Percentiles rank a stretch among this genome's conserved stretches.
Conservation (phyloP, 2,113 vertebrate species). For the Notothenia coriiceps region DNA sequence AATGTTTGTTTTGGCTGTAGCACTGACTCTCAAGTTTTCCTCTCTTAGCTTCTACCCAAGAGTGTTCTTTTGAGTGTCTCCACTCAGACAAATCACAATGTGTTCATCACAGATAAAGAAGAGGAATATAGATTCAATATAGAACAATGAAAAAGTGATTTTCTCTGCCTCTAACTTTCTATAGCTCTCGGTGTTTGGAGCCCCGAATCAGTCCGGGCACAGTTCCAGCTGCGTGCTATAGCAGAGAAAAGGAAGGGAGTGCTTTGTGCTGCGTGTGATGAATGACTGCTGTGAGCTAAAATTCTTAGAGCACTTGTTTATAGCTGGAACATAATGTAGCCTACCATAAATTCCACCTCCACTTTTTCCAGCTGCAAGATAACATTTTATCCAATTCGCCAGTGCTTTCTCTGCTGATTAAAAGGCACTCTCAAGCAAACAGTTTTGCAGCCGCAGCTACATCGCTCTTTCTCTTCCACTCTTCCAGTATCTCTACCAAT, state of each 20-base stretch:
- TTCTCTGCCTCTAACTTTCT: conserved; percentile 23
- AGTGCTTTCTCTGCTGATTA: conserved; percentile 77
- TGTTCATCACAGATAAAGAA: conserved; percentile 60
- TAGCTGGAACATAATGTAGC: conserved; percentile 77
- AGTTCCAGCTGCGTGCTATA: conserved; percentile 55
- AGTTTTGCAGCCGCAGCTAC: conserved; percentile 36
- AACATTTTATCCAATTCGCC: conserved; percentile 79
- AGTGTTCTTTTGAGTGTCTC: conserved; percentile 21
- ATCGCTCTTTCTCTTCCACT: conserved; percentile 25
- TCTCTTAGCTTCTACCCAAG: neutral
- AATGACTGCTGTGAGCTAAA: conserved; percentile 73
- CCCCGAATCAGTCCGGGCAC: conserved; percentile 54
- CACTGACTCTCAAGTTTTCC: neutral
- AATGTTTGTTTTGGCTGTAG: conserved; percentile 35
- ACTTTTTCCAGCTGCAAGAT: conserved; percentile 72
- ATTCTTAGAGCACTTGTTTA: conserved; percentile 75
- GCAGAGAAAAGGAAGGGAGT: conserved; percentile 43
- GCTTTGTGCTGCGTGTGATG: conserved; percentile 67
- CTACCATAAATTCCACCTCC: conserved; percentile 78
- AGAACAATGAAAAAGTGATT: conserved; percentile 48
- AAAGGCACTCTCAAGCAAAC: conserved; percentile 74
- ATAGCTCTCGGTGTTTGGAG: conserved; percentile 32
- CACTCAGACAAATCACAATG: conserved; percentile 49
- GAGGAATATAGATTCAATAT: conserved; percentile 39
- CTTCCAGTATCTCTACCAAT: conserved; percentile 34